Evolutionary conservation across 2,797 vertebrate genomes (phyloP).

Genomic region (Chloroceryle amazona): DNA sequence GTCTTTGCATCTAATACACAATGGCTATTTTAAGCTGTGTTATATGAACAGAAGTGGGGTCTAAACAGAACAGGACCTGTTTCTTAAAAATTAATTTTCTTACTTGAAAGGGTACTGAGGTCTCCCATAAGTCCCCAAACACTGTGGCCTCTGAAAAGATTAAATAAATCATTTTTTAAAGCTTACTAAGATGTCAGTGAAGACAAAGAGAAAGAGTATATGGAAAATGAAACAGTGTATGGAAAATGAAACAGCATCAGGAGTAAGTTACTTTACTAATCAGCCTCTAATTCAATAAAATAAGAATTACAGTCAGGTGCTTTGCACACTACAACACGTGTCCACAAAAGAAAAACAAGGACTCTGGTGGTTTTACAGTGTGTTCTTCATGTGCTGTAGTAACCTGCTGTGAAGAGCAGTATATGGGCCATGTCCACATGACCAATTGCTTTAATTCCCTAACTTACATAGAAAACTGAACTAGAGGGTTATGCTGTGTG

Average conservation of each 20-base stretch:
- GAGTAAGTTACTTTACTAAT: not conserved
- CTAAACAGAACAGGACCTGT: not conserved
- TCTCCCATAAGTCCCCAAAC: not conserved
- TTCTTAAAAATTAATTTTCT: not conserved
- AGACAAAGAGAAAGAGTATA: not conserved
- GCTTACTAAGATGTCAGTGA: not conserved
- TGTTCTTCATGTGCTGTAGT: not conserved
- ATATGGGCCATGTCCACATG: not conserved
- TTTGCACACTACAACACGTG: not conserved
- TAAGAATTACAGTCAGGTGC: not conserved
- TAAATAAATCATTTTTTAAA: not conserved
- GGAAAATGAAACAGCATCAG: not conserved
- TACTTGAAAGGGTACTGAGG: not conserved
- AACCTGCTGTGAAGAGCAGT: not conserved
- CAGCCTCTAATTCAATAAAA: not conserved
- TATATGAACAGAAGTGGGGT: not conserved
- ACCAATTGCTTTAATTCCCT: not conserved
- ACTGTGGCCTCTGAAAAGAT: not conserved
- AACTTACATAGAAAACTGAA: not conserved
- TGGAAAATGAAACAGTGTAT: not conserved
- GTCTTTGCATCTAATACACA: not conserved
- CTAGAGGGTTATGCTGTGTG: not conserved
- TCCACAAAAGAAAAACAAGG: not conserved
- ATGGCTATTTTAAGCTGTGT: not conserved
- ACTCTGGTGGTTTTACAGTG: accelerated